A percentile compares a stretch with the other conserved stretches of the same genome.
Conservation (phyloP, 2,888 invertebrate genomes). For the Pandemis cinnamomeana region DNA sequence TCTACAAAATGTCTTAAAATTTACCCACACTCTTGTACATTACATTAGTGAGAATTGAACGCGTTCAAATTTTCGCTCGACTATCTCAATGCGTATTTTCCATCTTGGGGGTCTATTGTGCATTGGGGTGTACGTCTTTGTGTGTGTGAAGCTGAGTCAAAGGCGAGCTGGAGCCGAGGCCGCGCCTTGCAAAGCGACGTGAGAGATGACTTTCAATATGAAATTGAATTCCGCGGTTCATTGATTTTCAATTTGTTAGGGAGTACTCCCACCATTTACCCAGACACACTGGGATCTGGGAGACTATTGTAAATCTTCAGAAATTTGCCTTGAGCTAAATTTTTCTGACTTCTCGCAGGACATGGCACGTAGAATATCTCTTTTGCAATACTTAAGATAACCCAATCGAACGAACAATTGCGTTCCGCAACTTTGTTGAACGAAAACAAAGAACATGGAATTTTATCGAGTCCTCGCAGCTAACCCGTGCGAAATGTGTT, state of each 20-base stretch:
- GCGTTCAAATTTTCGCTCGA: conserved; percentile 19
- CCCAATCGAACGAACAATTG: too few relatives aligned
- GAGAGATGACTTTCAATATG: conserved; percentile 86
- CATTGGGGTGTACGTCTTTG: conserved; percentile 63
- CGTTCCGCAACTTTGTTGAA: too few relatives aligned
- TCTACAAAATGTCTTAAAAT: neutral
- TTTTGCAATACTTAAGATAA: too few relatives aligned
- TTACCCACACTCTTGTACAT: neutral
- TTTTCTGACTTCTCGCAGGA: conserved; percentile 16
- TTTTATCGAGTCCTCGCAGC: too few relatives aligned
- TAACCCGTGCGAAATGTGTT: neutral
- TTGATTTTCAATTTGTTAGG: conserved; percentile 86
- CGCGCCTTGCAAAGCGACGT: conserved; percentile 68
- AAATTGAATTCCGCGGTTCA: conserved; percentile 88
- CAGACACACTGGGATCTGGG: conserved; percentile 67
- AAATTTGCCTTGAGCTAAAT: conserved; percentile 51
- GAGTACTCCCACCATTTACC: conserved; percentile 78
- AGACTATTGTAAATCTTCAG: conserved; percentile 73
- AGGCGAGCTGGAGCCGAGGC: conserved; percentile 72
- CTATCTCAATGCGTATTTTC: conserved; percentile 24
- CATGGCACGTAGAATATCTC: neutral
- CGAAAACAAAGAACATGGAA: too few relatives aligned
- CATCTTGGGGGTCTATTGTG: conserved; percentile 54
- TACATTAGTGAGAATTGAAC: conserved; percentile 11
- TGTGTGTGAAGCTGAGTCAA: conserved; percentile 74